phyloP scores from a whole-genome alignment of 2,797 vertebrate species.

The Chaetodon trifasciatus region DNA sequence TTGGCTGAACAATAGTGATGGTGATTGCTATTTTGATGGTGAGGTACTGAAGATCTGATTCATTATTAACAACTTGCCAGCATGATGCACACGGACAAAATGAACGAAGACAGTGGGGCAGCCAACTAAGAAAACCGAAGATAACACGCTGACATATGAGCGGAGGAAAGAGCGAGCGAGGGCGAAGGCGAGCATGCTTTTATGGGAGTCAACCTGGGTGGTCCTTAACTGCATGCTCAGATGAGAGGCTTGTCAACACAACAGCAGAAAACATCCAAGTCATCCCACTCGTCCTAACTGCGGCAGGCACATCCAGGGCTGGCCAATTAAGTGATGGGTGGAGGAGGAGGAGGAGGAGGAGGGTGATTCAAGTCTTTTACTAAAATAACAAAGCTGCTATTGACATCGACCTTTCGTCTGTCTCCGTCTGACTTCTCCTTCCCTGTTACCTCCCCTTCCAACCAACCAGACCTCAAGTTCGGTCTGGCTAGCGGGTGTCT shows the following conservation, averaged over 20 bases:
- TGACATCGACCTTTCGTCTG: conserved; percentile 39
- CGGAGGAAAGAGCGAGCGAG: conserved; percentile 20
- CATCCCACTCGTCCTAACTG: conserved; percentile 45
- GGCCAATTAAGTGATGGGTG: neutral
- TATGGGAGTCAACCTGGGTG: conserved; percentile 73
- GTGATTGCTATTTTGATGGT: neutral
- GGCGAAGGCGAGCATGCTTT: conserved; percentile 38
- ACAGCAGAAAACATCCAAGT: conserved; percentile 54
- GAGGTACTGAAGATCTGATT: conserved; percentile 1
- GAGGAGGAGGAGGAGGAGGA: conserved; percentile 10
- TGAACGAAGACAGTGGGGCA: conserved; percentile 19
- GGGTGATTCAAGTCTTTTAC: conserved; percentile 16
- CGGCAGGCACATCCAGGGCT: neutral
- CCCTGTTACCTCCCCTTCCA: neutral
- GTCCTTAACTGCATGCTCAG: conserved; percentile 57
- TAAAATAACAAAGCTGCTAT: conserved; percentile 58
- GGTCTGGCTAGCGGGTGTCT: conserved; percentile 7
- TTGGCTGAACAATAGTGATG: conserved; percentile 8
- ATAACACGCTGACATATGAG: conserved; percentile 20
- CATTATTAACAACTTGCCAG: conserved; percentile 13
- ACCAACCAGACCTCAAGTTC: neutral
- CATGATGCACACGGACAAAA: conserved; percentile 20
- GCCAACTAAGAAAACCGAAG: conserved; percentile 12
- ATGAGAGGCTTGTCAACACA: conserved; percentile 73
- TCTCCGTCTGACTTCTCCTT: neutral